These are phyloP conservation scores for Pseudoatta argentina DNA, from an alignment of 1,140 invertebrate genomes.

Conservation along the genomic window DNA sequence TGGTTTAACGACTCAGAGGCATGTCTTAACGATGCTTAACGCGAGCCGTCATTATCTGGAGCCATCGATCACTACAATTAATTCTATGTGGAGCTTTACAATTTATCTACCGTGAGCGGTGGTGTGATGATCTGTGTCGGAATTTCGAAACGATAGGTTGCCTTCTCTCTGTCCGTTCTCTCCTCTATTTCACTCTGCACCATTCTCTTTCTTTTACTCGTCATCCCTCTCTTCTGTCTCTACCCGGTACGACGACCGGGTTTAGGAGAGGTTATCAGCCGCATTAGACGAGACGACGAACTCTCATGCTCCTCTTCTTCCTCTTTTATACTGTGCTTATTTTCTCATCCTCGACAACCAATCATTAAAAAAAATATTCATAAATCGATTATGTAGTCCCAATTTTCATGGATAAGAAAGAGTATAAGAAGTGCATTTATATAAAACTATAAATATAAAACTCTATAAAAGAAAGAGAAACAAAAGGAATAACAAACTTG, in stretches of 20 bases:
- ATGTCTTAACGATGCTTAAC: conserved; percentile 48
- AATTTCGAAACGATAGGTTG: conserved; percentile 65
- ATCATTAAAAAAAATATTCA: neutral
- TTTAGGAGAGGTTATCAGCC: conserved; percentile 75
- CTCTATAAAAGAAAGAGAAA: neutral
- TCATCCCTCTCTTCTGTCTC: conserved; percentile 29
- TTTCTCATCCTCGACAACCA: neutral
- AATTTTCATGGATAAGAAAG: neutral
- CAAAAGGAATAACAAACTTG: neutral
- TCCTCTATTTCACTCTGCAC: conserved; percentile 19
- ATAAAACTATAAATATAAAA: neutral
- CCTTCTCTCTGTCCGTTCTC: neutral
- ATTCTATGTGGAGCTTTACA: conserved; percentile 55
- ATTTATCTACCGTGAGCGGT: conserved; percentile 41
- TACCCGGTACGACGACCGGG: conserved; percentile 59
- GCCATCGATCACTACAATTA: conserved; percentile 54
- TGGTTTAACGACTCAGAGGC: conserved; percentile 38
- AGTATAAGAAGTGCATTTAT: neutral
- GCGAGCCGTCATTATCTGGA: conserved; percentile 41
- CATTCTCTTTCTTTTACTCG: conserved; percentile 56
- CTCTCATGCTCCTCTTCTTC: conserved; percentile 43
- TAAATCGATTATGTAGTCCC: neutral
- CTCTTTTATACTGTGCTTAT: conserved; percentile 15
- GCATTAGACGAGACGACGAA: conserved; percentile 75
- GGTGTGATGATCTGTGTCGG: conserved; percentile 26